phyloP scores from a whole-genome alignment of 2,888 invertebrate species.

The Melitaea athalia region DNA sequence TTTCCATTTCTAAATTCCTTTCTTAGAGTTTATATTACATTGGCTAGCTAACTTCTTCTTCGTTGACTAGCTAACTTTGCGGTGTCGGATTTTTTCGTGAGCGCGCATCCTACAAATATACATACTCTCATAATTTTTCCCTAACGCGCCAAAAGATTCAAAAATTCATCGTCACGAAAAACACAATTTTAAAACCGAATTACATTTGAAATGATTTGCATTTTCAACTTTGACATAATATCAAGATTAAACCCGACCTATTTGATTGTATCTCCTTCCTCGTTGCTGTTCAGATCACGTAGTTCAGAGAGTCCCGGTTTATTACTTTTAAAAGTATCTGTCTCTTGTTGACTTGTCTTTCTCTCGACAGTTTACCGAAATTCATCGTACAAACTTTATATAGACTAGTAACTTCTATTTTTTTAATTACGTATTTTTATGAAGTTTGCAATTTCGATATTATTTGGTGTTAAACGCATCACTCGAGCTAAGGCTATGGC shows the following conservation, averaged over 20 bases:
- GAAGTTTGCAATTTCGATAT: background rate
- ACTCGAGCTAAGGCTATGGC: too few species aligned
- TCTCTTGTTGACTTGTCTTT: constrained; percentile 17
- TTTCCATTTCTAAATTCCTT: too few species aligned
- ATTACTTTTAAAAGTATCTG: constrained; percentile 30
- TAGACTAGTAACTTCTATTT: background rate
- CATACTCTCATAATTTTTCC: too few species aligned
- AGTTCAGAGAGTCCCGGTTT: constrained; percentile 14
- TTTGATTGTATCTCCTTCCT: constrained; percentile 9
- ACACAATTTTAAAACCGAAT: background rate
- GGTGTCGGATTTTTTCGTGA: too few species aligned
- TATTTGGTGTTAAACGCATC: too few species aligned
- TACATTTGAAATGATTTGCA: background rate
- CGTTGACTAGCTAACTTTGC: too few species aligned
- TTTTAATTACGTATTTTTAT: background rate
- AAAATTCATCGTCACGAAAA: too few species aligned
- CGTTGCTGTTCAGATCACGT: constrained; percentile 13
- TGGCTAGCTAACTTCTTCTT: too few species aligned
- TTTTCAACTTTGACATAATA: constrained; percentile 4
- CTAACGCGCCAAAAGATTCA: too few species aligned
- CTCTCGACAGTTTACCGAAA: constrained; percentile 6
- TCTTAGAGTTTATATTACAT: too few species aligned
- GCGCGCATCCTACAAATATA: too few species aligned
- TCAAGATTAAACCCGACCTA: constrained; percentile 24
- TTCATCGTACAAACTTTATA: background rate